Conservation (phyloP, 2,797 vertebrate species). For the Crocodylus rhombifer region DNA sequence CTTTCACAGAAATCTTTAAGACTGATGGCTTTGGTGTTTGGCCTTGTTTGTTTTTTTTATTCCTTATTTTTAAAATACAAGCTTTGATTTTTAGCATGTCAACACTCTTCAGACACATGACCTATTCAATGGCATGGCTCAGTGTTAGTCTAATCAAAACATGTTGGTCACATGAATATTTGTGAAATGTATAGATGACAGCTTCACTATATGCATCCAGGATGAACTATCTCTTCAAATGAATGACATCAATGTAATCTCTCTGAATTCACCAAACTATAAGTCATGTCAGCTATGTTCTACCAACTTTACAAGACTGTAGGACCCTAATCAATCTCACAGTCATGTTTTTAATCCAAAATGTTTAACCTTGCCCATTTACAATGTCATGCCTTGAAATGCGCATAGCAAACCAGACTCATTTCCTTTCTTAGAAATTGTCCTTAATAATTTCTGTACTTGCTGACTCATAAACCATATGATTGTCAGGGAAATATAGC, state of each 20-base stretch:
- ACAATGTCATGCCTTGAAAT: conserved; percentile 76
- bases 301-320: conserved; percentile 79
- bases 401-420: conserved; percentile 68
- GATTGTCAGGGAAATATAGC: conserved; percentile 50
- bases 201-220: conserved; percentile 71
- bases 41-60: conserved; percentile 26
- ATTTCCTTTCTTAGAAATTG: conserved; percentile 78
- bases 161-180: conserved; percentile 76
- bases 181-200: conserved; percentile 71
- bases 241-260: conserved; percentile 80
- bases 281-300: conserved; percentile 79
- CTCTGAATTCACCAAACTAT: conserved; percentile 79
- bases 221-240: conserved; percentile 80
- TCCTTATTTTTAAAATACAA: background rate
- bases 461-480: conserved; percentile 77
- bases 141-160: conserved; percentile 75
- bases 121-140: conserved; percentile 52
- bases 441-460: conserved; percentile 77
- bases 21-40: background rate
- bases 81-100: conserved; percentile 46
- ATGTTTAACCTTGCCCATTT: conserved; percentile 83
- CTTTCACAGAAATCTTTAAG: background rate
- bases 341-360: conserved; percentile 83
- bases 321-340: conserved; percentile 81
- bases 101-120: conserved; percentile 47